Base-by-base conservation (phyloP, 1,140 invertebrate genomes). In the Aphaenogaster floridana region DNA sequence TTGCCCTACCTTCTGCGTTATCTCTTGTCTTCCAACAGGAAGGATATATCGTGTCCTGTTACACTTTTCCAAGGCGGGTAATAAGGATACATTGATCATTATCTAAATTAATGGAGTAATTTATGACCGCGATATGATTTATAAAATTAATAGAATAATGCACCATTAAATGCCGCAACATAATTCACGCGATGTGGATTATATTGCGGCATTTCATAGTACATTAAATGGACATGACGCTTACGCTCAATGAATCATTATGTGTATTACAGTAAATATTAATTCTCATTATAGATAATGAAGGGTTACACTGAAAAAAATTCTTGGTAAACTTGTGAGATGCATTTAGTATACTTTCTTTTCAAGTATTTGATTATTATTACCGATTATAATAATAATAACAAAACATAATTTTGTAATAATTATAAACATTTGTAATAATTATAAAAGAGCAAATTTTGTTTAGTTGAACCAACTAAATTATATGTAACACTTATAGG, bases 61-160 rank as follows among this genome's bases (percentile, higher is more conserved):
- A 61, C 28, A 28, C 36, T 48, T 61, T 21, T 61, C 28, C 15
- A 13, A 3, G 17, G 1, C 13, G 15, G 15, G 52, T 39, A 84
- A 84, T 45, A 45, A 74, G 17, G 34, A 63, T 84, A 61, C 28
- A 84, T 84, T 76, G 80, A 21, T 84, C 54, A 63, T 76, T 76
- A 84, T 54, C 69, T 61, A 63, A 28, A 84, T 84, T 28, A 76
- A 17, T 34, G 13, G 11, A 50, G 11, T 39, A 61, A 74, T 63
- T 84, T 76, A 84, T 7, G 42, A 28, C 13, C 28, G 28, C 11
- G 80, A 61, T 45, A 61, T 59, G 7, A 74, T 21, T 48, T 36
- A 69, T 81, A 36, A 45, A 57, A 11, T 72, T 45, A 39, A 57
- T 34, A 57, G 15, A 72, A 45, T 13, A 11, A 57, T 57, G 1